Base-by-base conservation (phyloP, 2,888 invertebrate genomes). In the Syritta pipiens region DNA sequence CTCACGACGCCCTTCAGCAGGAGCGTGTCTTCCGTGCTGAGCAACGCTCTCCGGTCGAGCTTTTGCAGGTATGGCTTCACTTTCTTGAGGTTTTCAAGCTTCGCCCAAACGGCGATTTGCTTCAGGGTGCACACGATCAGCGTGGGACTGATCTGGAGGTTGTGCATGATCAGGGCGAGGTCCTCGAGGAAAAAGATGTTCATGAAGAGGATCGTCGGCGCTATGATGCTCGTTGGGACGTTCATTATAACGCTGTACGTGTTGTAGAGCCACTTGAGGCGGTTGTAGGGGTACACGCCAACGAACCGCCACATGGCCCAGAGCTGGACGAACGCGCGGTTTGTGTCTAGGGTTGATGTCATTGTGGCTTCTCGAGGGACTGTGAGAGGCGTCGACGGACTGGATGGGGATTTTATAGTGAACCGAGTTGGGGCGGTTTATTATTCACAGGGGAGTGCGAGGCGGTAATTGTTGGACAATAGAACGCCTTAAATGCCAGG, bases 81-180 rank as follows among this genome's bases (percentile, higher is more conserved):
- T 19, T 40, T 32, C 5, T 19, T 4, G 0, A 69, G 6, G 2
- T n/a, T n/a, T 1, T 40, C 19, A 1, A 60, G 19, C 1, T 20
- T 46, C 0, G 20, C 4, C 9, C 37, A 44, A 9, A 71, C 4
- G 1, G 63, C 28, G 1, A 63, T 12, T 6, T 30, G 3, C 10
- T 72, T 72, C 9, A 48, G 0, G 0, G 30, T 9, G 1, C 55
- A 22, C 1, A 48, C 40, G 32, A 55, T 28, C 0, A 65, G 40
- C 4, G 63, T 48, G 6, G 44, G n/a, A 17, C 63, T 49, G 4
- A 12, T n/a, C 14, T 65, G 49, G 1, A 71, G n/a, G 0, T 63
- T 71, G 1, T 30, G 20, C 17, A 63, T 55, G 3, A 63, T 55
- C 35, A 48, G 19, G 19, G 14, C 48, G 5, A 55, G 0, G 3